Base-by-base conservation (phyloP, 2,888 invertebrate genomes). In the Heliconius ismenius region DNA sequence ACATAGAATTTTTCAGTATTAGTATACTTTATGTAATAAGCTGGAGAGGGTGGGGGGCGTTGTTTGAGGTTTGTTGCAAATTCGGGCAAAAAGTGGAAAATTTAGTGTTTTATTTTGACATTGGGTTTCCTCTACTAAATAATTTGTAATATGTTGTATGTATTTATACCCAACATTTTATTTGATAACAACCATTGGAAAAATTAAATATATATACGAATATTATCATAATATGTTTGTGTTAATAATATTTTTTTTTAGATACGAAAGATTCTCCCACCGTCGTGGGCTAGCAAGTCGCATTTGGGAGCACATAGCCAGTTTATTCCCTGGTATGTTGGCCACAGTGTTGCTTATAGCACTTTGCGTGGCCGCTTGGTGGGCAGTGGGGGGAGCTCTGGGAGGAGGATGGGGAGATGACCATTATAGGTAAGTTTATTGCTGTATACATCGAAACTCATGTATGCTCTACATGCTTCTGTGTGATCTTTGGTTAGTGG, bases 321-420 rank as follows among this genome's bases (percentile, higher is more conserved):
- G 88, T 24, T 79, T 91, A 4, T 90, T 91, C 1, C 90, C 93
- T 0, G 90, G 92, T 0, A 84, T 92, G 83, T 78, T 93, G 77
- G 89, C 91, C 2, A 83, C 91, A 36, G 86, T 85, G 3, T 80
- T 94, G 4, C 87, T 93, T 13, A 89, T 89, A 49, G 90, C 87
- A 28, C 84, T 94, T 28, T 91, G 91, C 77, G 86, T 91, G 0
- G 92, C 84, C 3, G 91, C 88, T 0, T 94, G 92, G 92, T 93
- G 93, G 92, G 91, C 90, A 0, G 92, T 93, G 10, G 89, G 89
- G n/a, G 91, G 92, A 1, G 89, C 90, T 13, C 84, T 94, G 2
- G 92, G 92, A 0, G 92, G 91, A 0, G 86, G 89, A 0, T 94
- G 94, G 92, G 93, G 90, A 0, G 94, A 94, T 75, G 92, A 92